Evolutionary conservation across 2,797 vertebrate genomes (phyloP).

Genomic region (Centroberyx gerrardi): DNA sequence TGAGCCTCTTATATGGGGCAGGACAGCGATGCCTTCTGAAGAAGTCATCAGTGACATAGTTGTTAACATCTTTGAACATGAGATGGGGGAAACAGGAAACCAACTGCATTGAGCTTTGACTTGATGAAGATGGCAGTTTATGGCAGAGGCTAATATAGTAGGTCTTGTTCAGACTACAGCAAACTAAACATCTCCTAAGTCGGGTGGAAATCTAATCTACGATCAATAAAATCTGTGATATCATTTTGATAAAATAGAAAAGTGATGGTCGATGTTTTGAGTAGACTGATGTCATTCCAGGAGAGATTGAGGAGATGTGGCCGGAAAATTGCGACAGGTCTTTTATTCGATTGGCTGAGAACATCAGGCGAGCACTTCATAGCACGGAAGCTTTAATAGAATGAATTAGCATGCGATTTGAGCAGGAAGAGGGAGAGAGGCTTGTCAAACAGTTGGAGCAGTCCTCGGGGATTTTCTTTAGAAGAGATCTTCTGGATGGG

Average conservation of each 20-base stretch:
- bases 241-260: not conserved
- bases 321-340: constrained; percentile 19
- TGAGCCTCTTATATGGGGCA: not conserved
- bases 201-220: not conserved
- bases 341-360: constrained; percentile 16
- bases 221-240: not conserved
- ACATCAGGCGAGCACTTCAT: constrained; percentile 28
- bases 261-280: not conserved
- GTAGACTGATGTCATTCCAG: constrained; percentile 15
- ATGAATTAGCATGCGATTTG: constrained; percentile 28
- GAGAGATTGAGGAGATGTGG: not conserved
- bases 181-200: not conserved
- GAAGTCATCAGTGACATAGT: constrained; percentile 5
- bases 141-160: too few relatives aligned
- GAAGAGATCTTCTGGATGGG: constrained; percentile 49
- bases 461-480: constrained; percentile 39
- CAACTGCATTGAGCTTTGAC: too few relatives aligned
- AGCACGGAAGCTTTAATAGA: constrained; percentile 11
- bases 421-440: constrained; percentile 16
- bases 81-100: not conserved
- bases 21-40: not conserved
- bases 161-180: not conserved
- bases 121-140: too few relatives aligned
- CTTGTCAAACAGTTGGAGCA: not conserved
- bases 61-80: not conserved